A percentile compares a stretch with the other conserved stretches of the same genome.
These are phyloP conservation scores for Ericerus pela DNA, from an alignment of 1,140 invertebrate species.

Conservation along the genomic window DNA sequence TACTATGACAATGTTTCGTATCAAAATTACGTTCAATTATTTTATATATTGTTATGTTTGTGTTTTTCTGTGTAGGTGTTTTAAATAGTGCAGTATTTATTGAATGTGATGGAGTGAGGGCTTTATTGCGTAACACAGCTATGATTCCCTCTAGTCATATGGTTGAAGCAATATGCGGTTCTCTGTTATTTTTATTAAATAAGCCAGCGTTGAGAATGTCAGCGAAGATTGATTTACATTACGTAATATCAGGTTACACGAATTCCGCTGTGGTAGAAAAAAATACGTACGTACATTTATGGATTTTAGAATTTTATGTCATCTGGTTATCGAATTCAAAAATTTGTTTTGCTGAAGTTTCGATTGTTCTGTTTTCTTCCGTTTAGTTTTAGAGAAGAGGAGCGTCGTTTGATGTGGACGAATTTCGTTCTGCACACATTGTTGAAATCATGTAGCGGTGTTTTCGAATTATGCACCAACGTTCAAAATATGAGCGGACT, in stretches of 20 bases:
- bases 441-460: background rate
- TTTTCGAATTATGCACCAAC: background rate
- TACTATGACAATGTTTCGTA: too few species aligned
- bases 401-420: background rate
- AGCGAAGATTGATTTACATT: slow-evolving; percentile 57
- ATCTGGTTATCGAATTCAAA: background rate
- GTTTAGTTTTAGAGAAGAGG: slow-evolving; percentile 5
- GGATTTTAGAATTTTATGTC: too few species aligned
- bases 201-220: slow-evolving; percentile 60
- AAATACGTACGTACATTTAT: background rate
- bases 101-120: slow-evolving; percentile 63
- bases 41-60: too few species aligned
- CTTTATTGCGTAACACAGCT: slow-evolving; percentile 62
- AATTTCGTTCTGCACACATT: background rate
- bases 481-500: slow-evolving; percentile 41
- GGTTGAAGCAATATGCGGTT: slow-evolving; percentile 67
- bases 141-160: slow-evolving; percentile 40
- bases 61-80: slow-evolving; percentile 42
- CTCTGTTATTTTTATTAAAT: slow-evolving; percentile 74
- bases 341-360: too few species aligned
- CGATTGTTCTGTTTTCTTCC: background rate
- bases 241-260: background rate
- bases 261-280: background rate
- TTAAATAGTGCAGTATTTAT: slow-evolving; percentile 67
- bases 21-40: too few species aligned